phyloP scores from a whole-genome alignment of 2,113 vertebrate species.

The Engraulis encrasicolus region DNA sequence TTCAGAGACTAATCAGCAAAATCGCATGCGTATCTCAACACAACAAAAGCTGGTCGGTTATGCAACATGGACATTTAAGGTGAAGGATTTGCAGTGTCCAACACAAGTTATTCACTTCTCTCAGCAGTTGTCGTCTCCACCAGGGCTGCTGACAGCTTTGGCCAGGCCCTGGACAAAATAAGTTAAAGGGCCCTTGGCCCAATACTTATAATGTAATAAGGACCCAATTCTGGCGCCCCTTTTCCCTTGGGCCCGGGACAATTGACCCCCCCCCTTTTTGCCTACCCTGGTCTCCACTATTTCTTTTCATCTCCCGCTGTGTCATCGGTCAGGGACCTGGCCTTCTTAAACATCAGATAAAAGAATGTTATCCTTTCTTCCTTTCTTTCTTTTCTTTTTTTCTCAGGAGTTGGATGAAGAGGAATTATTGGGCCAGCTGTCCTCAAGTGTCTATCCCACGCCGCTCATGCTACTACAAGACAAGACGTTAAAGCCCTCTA shows the following conservation, averaged over 20 bases:
- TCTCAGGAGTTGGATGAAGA: neutral
- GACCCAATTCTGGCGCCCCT: no score
- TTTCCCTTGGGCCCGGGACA: no score
- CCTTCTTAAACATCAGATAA: slow-evolving; percentile 16
- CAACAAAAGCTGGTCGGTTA: neutral
- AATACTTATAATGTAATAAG: no score
- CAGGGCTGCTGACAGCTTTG: no score
- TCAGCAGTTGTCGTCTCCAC: neutral
- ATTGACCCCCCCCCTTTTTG: no score
- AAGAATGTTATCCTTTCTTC: neutral
- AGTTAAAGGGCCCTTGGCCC: no score
- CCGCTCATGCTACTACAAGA: neutral
- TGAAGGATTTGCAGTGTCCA: neutral
- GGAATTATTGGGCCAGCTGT: neutral
- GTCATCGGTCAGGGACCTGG: neutral
- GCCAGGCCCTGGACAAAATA: no score
- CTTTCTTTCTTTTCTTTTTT: no score
- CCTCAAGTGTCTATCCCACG: neutral
- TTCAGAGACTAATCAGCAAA: neutral
- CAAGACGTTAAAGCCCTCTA: neutral
- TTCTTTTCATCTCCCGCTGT: neutral
- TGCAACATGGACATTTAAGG: neutral
- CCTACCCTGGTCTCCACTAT: neutral
- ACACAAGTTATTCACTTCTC: neutral
- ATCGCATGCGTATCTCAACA: neutral